Base-by-base conservation (phyloP, 2,797 vertebrate genomes). In the Chrysocyon brachyurus region DNA sequence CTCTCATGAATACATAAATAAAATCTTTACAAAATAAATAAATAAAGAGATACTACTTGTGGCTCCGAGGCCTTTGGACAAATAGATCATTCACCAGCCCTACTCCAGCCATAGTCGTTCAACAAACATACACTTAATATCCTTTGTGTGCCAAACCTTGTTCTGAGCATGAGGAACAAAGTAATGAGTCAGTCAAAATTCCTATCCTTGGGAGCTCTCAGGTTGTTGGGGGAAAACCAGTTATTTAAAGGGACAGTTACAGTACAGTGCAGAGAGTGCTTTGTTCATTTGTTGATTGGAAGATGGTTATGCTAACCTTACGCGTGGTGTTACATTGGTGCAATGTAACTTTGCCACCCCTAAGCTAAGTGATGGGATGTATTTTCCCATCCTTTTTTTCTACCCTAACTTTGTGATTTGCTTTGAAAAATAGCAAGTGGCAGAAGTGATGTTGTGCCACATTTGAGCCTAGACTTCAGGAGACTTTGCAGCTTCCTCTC, bases 111-210 rank as follows among this genome's bases (percentile, higher is more conserved):
- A 33, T 2, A 61, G 33, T 56, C 83, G 88, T 40, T 87, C 77
- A 77, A 66, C 57, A 63, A 92, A 85, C 59, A 90, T 1, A 57
- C 4, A 46, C n/a, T 85, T 90, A 49, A 59, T 52, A 68, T 63
- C 59, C 86, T 93, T 91, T 82, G 49, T 79, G 31, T 78, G 72
- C 54, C 70, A 75, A 57, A 22, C 31, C 77, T 90, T 88, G n/a
- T 17, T 78, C 61, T 96, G 77, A 78, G 12, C 73, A 97, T 36
- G 87, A 28, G 28, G 68, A 90, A 96, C 61, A 94, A 97, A 97
- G 72, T 93, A 89, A 85, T 86, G 52, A 96, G 79, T 84, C 17
- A 24, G 31, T 73, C 31, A 63, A 85, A 85, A 88, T 83, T 88
- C 52, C 83, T 92, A 68, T 56, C 36, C 40, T 90, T 31, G 40